These are phyloP conservation scores for Crossocerus cetratus DNA, from an alignment of 2,888 invertebrate genomes.

Conservation along the genomic window DNA sequence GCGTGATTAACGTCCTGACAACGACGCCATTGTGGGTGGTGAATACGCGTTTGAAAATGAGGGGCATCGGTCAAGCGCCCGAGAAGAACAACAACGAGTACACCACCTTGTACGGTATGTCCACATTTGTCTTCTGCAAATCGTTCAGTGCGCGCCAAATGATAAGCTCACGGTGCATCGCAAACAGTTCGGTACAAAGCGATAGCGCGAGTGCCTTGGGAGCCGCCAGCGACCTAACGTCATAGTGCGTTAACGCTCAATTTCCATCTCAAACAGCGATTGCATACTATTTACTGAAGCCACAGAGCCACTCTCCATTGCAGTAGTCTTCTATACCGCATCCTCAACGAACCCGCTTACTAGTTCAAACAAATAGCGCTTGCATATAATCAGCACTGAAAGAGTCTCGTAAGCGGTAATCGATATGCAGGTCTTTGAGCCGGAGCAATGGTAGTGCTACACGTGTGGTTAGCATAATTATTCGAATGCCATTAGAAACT, in stretches of 20 bases:
- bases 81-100: slow-evolving; percentile 67
- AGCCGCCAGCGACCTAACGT: not conserved
- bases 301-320: not conserved
- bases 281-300: not conserved
- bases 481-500: too few relatives aligned
- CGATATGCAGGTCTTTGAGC: too few relatives aligned
- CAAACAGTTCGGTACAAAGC: not conserved
- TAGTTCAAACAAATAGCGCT: not conserved
- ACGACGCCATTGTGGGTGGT: slow-evolving; percentile 96
- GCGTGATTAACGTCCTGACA: slow-evolving; percentile 87
- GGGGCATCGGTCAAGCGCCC: slow-evolving; percentile 77
- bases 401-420: too few relatives aligned
- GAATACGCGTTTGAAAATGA: slow-evolving; percentile 91
- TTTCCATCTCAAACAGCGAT: slow-evolving; percentile 13
- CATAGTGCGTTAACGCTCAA: not conserved
- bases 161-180: not conserved
- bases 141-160: not conserved
- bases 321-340: not conserved
- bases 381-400: too few relatives aligned
- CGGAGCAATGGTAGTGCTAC: too few relatives aligned
- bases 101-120: slow-evolving; percentile 69
- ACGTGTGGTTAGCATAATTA: too few relatives aligned
- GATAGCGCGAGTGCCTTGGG: not conserved
- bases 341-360: not conserved
- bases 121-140: not conserved